Evolutionary conservation across 2,888 invertebrate species (phyloP), one percentile per base, ranked within the genome.

Genomic region (Tenthredo distinguenda): DNA sequence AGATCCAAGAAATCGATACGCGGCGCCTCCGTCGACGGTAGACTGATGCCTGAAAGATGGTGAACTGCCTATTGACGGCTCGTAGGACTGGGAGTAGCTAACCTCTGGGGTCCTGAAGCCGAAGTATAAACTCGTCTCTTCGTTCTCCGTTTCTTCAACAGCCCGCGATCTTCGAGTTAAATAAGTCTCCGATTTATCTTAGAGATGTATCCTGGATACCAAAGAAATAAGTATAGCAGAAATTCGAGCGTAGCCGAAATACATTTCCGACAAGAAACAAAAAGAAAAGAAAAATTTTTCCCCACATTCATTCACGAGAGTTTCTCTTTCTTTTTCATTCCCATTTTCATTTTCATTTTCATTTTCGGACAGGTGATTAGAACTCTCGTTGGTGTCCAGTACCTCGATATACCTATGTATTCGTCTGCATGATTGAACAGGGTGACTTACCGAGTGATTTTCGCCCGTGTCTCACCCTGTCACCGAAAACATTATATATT

Each of bases 1-100:
- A 21, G 94, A 95, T 88, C 92, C 93, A 62, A 93, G 94, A 87
- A 93, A 92, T 86, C 93, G 94, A 76, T 95, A 94, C 88, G 94
- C 94, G 83, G 94, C 94, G 84, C 94, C 94, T 68, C 93, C 94
- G 21, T 91, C 92, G 7, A 91, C 85, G 71, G 87, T 88, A 81
- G 92, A 92, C 89, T 92, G 92, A 93, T 91, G 89, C 89, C 90
- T 92, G 26, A 50, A 15, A 34, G 6, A 50, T 18, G 3, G 9
- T 2, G 81, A 40, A 37, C 12, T 34, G 18, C 7, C 5, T 18
- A 2, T 50, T 34, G 55, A 55, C 50, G 21, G 1, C 21, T 43
- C 43, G 10, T 18, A n/a, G 74, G 40, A n/a, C 9, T 12, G 15
- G 2, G 47, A 74, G 12, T 74, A 43, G 21, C 72, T 40, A 72